Percentiles rank a stretch among this genome's conserved stretches.
Evolutionary conservation across 2,888 invertebrate species (phyloP).

Genomic region (Melanostoma mellinum): DNA sequence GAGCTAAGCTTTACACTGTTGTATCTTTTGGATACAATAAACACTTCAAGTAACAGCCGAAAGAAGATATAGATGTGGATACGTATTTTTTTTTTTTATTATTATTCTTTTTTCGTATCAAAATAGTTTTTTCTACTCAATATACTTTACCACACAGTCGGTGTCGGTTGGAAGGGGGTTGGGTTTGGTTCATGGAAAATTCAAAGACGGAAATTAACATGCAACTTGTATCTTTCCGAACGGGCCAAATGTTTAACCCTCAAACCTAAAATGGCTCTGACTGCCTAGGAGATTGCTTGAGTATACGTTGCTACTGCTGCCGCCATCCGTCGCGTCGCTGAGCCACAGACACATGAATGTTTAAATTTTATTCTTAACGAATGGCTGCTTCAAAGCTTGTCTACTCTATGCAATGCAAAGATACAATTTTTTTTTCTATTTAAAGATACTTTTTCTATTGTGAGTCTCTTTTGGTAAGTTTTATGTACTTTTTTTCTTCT

Average conservation of each 20-base stretch:
- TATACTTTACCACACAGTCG: conserved; percentile 8
- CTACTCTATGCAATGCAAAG: not conserved
- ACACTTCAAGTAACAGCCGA: conserved; percentile 58
- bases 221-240: conserved; percentile 65
- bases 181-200: conserved; percentile 45
- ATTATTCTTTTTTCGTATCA: not conserved
- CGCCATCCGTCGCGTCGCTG: conserved; percentile 30
- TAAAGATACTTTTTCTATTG: conserved; percentile 39
- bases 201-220: conserved; percentile 67
- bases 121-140: conserved; percentile 5
- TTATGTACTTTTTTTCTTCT: conserved; percentile 28
- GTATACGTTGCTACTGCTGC: not conserved
- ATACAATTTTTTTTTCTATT: conserved; percentile 16
- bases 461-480: not conserved
- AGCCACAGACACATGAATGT: conserved; percentile 59
- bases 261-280: conserved; percentile 36
- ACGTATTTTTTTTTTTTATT: conserved; percentile 7
- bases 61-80: conserved; percentile 18
- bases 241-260: conserved; percentile 68
- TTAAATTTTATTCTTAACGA: conserved; percentile 61
- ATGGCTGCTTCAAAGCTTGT: conserved; percentile 48
- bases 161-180: not conserved
- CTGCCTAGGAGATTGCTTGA: conserved; percentile 8
- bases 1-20: conserved; percentile 33
- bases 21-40: conserved; percentile 56